Evolutionary conservation across 2,797 vertebrate genomes (phyloP), one percentile per base, ranked within the genome.

Genomic region (Neosilurus mollespiculum): DNA sequence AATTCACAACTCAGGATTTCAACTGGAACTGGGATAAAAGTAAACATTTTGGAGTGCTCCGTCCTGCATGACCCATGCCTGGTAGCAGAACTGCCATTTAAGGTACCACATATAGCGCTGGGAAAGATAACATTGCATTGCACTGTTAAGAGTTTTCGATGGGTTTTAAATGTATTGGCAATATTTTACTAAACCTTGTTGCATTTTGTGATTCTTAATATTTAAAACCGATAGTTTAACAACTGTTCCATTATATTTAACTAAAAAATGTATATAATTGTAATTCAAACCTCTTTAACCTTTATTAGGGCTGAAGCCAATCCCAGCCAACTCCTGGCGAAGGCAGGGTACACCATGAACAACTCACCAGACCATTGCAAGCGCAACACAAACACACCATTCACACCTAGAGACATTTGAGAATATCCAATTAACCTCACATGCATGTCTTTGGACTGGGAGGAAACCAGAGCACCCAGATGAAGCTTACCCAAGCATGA

Each of bases 1-100:
- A 64, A 85, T 79, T 89, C 83, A 53, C 67, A 75, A 73, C 43
- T 85, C 77, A 43, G 56, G 79, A 84, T 83, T 64, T 7, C 53
- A 49, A 73, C 43, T 16, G 80, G 83, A 84, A 81, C 81, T 83
- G 49, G 70, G 24, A n/a, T 18, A 67, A 88, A 89, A 86, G 73
- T 85, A 90, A 89, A 89, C 87, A 88, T 58, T 83, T 71, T 56
- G 16, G 49, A 76, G 61, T 26, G 66, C 62, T 26, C 65, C 26
- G 0, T 77, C 73, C 73, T 64, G 34, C 66, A 83, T 22, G 66
- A 69, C 81, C 26, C 16, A 15, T 70, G 71, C 64, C 56, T 85
- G 56, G 85, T 82, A 82, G 81, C 75, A 16, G 67, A 77, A 79
- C 61, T 59, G 64, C 69, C 78, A 79, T 51, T 43, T 58, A 58